Base-by-base conservation (phyloP, 2,113 vertebrate species). In the Pelodiscus sinensis region DNA sequence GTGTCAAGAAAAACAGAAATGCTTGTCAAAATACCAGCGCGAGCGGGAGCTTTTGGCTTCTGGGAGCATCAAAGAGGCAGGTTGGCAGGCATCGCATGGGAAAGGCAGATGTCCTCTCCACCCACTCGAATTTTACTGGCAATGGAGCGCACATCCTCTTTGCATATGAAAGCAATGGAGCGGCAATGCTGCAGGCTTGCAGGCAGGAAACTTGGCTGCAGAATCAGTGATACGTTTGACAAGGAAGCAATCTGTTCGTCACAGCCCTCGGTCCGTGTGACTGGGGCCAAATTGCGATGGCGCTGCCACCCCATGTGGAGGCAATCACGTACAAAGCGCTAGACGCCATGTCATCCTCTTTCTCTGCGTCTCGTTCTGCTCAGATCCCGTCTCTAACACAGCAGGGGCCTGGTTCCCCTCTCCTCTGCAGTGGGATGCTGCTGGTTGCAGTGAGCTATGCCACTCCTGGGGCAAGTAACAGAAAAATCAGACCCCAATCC, bases 101-200 rank as follows among this genome's bases (percentile, higher is more conserved):
- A 96, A 95, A 96, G 96, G 97, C 97, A 97, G 97, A 97, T 97
- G 97, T 96, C 97, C 95, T 96, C 95, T 96, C 96, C 92, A 96
- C 96, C 97, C 97, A 97, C 96, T 89, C 97, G 95, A 81, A 84
- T 97, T 95, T 96, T 96, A 96, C 95, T 97, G 97, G 97, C 96
- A 97, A 95, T 96, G 86, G 92, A 97, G 95, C 85, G 94, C 96
- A 96, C 94, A 96, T 89, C 92, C 94, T 97, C 94, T 97, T 96
- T 97, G 95, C 95, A 97, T 97, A 96, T 94, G 95, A 96, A 96
- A 97, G 96, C 96, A 96, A 91, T 0, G 18, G 96, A 90, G 93
- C 96, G 86, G 96, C 56, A 8, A 93, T 95, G 95, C 93, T 95
- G 94, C 79, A 91, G 97, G 95, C 95, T 96, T 52, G 31, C 97